phyloP scores from a whole-genome alignment of 2,113 vertebrate genomes.

The Indri indri region DNA sequence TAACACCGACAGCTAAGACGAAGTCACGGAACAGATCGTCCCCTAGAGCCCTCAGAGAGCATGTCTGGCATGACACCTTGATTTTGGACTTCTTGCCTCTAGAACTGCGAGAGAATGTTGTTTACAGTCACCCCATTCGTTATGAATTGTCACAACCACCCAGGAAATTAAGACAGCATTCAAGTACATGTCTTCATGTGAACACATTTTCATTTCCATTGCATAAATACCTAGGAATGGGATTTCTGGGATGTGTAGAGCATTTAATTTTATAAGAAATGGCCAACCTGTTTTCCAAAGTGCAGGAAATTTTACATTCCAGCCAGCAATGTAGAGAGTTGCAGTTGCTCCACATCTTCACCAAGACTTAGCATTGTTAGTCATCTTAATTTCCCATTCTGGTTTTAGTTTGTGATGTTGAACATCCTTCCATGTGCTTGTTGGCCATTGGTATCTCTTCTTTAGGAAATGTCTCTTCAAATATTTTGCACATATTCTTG shows the following conservation, averaged over 20 bases:
- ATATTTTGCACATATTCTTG: not conserved
- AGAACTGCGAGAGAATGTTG: not conserved
- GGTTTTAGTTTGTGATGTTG: not conserved
- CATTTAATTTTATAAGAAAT: not conserved
- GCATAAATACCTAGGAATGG: not conserved
- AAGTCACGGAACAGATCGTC: not conserved
- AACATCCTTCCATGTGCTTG: not conserved
- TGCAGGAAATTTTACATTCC: not conserved
- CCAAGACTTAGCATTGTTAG: not conserved
- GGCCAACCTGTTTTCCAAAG: not conserved
- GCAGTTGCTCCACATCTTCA: not conserved
- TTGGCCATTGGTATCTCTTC: not conserved
- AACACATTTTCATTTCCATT: not conserved
- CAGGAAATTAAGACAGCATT: not conserved
- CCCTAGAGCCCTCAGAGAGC: not conserved
- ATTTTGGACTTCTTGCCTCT: not conserved
- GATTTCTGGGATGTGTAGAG: not conserved
- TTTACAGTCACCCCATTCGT: not conserved
- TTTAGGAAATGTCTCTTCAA: not conserved
- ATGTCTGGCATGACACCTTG: not conserved
- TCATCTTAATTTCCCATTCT: not conserved
- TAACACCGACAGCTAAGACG: not conserved
- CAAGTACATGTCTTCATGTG: not conserved
- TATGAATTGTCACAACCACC: not conserved
- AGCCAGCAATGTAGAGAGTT: not conserved